Percentiles rank a stretch among this genome's conserved stretches.
phyloP scores from a whole-genome alignment of 1,140 invertebrate genomes.

The Brachionus koreanus region DNA sequence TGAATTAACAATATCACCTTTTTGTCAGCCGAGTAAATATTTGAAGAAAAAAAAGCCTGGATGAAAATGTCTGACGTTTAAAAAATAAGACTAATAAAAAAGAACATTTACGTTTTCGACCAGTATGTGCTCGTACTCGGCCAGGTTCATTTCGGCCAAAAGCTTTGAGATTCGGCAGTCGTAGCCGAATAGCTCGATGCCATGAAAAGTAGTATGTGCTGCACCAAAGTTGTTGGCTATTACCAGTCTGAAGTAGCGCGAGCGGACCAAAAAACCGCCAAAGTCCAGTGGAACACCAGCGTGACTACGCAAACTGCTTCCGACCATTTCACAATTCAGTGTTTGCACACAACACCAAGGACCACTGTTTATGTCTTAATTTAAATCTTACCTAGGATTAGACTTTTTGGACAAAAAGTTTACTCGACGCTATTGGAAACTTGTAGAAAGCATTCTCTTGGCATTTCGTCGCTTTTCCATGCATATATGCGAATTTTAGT shows the following conservation, averaged over 20 bases:
- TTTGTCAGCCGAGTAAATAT: no score
- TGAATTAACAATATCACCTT: no score
- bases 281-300: slow-evolving; percentile 50
- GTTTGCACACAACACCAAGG: slow-evolving; percentile 48
- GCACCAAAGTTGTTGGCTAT: slow-evolving; percentile 50
- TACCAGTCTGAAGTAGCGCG: slow-evolving; percentile 48
- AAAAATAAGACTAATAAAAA: not conserved
- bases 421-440: slow-evolving; percentile 48
- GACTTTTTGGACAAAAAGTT: slow-evolving; percentile 18
- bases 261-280: slow-evolving; percentile 47
- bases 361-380: slow-evolving; percentile 45
- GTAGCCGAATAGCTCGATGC: slow-evolving; percentile 49
- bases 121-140: slow-evolving; percentile 45
- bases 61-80: no score
- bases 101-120: slow-evolving; percentile 39
- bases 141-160: slow-evolving; percentile 46
- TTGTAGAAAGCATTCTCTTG: slow-evolving; percentile 50
- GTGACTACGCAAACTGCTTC: slow-evolving; percentile 46
- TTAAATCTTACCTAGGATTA: slow-evolving; percentile 45
- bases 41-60: no score
- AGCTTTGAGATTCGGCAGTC: slow-evolving; percentile 47
- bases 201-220: slow-evolving; percentile 50
- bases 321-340: slow-evolving; percentile 47
- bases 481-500: slow-evolving; percentile 52
- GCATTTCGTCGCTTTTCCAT: slow-evolving; percentile 52